These are phyloP conservation scores for Hybos culiciformis DNA, from an alignment of 2,888 invertebrate genomes.

Conservation along the genomic window DNA sequence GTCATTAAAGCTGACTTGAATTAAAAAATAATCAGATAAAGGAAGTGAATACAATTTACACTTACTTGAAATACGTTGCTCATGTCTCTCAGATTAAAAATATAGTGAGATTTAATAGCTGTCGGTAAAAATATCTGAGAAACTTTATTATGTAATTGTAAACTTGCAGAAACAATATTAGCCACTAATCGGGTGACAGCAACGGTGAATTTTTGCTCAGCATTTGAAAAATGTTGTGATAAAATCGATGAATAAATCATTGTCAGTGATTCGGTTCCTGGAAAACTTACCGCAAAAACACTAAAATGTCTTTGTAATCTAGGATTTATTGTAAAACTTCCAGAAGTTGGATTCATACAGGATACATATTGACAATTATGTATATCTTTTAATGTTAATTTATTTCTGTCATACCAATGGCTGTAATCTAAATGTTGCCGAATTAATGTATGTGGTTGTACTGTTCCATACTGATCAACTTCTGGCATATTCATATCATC, in stretches of 20 bases:
- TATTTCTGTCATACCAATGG: constrained; percentile 88
- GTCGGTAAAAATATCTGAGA: constrained; percentile 84
- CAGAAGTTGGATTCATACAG: constrained; percentile 97
- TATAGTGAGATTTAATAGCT: constrained; percentile 91
- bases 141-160: constrained; percentile 74
- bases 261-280: constrained; percentile 63
- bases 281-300: constrained; percentile 74
- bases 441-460: constrained; percentile 90
- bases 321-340: constrained; percentile 93
- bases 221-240: constrained; percentile 68
- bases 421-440: constrained; percentile 91
- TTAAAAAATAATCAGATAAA: background rate
- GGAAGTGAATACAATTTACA: background rate
- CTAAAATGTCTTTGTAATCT: constrained; percentile 82
- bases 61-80: constrained; percentile 87
- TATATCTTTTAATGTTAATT: constrained; percentile 80
- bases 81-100: constrained; percentile 88
- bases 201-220: constrained; percentile 64
- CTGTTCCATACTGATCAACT: constrained; percentile 78
- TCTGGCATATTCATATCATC: constrained; percentile 99
- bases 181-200: constrained; percentile 51
- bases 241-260: constrained; percentile 83
- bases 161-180: constrained; percentile 67
- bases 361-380: constrained; percentile 94
- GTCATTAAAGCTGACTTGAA: too few relatives aligned